Evolutionary conservation across 2,888 invertebrate species (phyloP), one percentile per base, ranked within the genome.

Genomic region (Ptychoptera contaminata): DNA sequence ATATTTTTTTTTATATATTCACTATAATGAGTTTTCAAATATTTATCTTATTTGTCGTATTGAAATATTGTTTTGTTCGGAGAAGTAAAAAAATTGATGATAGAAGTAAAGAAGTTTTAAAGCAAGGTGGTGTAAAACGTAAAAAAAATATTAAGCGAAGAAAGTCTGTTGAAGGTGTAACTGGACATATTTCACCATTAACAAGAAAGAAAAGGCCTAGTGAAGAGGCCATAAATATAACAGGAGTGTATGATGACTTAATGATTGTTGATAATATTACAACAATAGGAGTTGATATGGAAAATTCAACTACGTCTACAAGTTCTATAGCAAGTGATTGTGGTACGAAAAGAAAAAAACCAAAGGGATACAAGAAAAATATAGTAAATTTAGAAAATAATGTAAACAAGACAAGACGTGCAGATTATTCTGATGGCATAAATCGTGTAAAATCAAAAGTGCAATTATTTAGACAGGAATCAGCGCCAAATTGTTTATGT

Each of bases 121-220:
- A 35, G 62, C 29, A 53, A 63, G 34, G 46, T 47, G 11, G 54
- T 53, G 2, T 56, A 56, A 38, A 35, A 44, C 50, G 11, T 55
- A 58, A 3, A 62, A 60, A 37, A 65, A 31, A 29, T 29, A 2
- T 42, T 16, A 54, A 67, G 50, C 72, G 79, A 50, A 68, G 78
- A 42, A 77, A 76, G 58, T 79, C 77, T 3, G 74, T 78, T 8
- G 82, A 81, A 58, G 76, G 76, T 41, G 71, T 76, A 46, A 43
- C 47, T 39, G 69, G 68, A 1, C 71, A 70, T 47, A 68, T 67
- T 30, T 65, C 67, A 0, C 70, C 73, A 1, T 70, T 70, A 10
- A 70, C 72, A 31, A 72, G 72, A 52, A 71, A 71, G 48, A 72
- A 78, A 29, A 67, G 87, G 41, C 84, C 85, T 0, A 86, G 85